Conservation (phyloP, 2,797 vertebrate species). For the Sebastes flavidus region DNA sequence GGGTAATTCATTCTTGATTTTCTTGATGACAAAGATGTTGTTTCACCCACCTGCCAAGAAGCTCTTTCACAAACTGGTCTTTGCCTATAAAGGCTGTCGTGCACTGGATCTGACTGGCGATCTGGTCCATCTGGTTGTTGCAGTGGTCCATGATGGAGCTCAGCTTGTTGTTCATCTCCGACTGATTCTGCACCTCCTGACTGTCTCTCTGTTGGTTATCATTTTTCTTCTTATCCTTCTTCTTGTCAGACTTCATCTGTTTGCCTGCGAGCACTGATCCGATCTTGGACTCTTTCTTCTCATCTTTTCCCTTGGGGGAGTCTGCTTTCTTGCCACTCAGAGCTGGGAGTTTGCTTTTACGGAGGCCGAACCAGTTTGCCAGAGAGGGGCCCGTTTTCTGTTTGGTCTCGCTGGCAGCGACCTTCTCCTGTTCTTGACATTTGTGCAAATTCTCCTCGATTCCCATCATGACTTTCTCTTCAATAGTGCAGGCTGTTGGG, state of each 20-base stretch:
- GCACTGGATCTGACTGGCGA: constrained; percentile 78
- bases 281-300: constrained; percentile 88
- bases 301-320: constrained; percentile 85
- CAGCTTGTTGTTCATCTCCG: constrained; percentile 73
- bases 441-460: constrained; percentile 93
- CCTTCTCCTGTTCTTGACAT: constrained; percentile 87
- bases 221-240: constrained; percentile 89
- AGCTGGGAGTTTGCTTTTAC: constrained; percentile 90
- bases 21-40: background rate
- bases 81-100: constrained; percentile 79
- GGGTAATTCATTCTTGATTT: constrained; percentile 9
- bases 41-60: constrained; percentile 87
- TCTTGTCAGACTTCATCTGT: constrained; percentile 87
- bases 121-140: constrained; percentile 81
- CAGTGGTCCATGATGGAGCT: constrained; percentile 82
- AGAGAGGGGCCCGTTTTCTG: constrained; percentile 88
- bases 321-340: constrained; percentile 86
- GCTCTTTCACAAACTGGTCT: constrained; percentile 89
- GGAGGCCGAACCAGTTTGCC: constrained; percentile 94
- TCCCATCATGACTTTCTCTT: constrained; percentile 96
- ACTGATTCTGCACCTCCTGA: constrained; percentile 78
- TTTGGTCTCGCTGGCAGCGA: constrained; percentile 81
- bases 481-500: constrained; percentile 84
- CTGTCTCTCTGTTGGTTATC: constrained; percentile 79
- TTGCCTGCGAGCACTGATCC: constrained; percentile 86